Evolutionary conservation across 2,888 invertebrate genomes (phyloP), one percentile per base, ranked within the genome.

Genomic region (Stegophylla sp.): DNA sequence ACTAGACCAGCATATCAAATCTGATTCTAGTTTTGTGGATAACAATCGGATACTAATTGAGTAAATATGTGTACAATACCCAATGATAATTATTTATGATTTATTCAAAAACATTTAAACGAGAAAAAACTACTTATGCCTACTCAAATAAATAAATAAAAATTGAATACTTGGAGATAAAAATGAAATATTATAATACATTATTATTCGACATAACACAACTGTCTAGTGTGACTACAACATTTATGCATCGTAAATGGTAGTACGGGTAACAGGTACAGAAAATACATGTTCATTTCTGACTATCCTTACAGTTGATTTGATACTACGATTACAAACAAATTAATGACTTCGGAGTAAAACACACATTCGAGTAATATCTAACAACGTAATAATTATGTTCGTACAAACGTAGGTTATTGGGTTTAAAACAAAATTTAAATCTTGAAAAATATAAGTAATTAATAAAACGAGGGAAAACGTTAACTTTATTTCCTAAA

Each of bases 1-100:
- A 51, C 51, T 51, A 17, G 45, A 73, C 59, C 61, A 26, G 61
- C 72, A 63, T 73, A 45, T 28, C 73, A 61, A 73, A 48, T 61
- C 61, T 20, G 20, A 63, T 48, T 74, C 13, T 12, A 45, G 43
- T 45, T 61, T 23, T 45, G 66, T 7, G 23, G 48, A 63, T 63
- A 48, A 48, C 63, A 51, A 63, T 74, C 28, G 45, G 48, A 48
- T 45, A 45, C 26, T 74, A 74, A 61, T 72, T 23, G 56, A 56
- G 23, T 59, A 5, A n/a, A 17, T 34, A 34, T 34, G 34, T 34
- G 26, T 59, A 56, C n/a, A n/a, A n/a, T n/a, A n/a, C n/a, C n/a
- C n/a, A n/a, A 43, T 48, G 48, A 63, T 61, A 61, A 71, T 71
- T 53, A 28, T 71, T 53, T 53, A 53, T 34, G 69, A 26, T 28